phyloP scores from a whole-genome alignment of 92 coral and sea anemone genomes.

The Epizoanthus ramosus region DNA sequence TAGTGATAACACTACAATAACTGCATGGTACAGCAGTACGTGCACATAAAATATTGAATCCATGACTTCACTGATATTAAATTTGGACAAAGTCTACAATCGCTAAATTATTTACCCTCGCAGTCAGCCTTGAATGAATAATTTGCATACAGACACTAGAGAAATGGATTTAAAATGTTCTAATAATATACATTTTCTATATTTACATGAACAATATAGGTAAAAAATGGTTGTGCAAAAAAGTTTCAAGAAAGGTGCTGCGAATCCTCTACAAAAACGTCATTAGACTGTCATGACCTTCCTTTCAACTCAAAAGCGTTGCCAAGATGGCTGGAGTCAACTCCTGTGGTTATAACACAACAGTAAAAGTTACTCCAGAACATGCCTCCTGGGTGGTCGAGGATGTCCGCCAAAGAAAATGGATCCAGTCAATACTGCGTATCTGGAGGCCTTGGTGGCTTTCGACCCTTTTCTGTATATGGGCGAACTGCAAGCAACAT shows the following conservation, averaged over 20 bases:
- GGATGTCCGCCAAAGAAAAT: slow-evolving; percentile 50
- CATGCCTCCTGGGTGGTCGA: slow-evolving; percentile 43
- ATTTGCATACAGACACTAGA: no score
- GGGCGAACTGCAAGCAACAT: slow-evolving; percentile 28
- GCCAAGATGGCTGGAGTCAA: slow-evolving; percentile 38
- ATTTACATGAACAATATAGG: no score
- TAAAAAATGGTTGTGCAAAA: no score
- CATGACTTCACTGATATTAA: no score
- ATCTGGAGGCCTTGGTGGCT: slow-evolving; percentile 44
- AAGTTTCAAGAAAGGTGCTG: slow-evolving; percentile 48
- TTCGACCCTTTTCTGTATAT: slow-evolving; percentile 55
- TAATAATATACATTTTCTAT: no score
- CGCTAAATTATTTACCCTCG: no score
- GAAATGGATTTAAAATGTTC: no score
- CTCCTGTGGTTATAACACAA: slow-evolving; percentile 33
- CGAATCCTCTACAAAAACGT: slow-evolving; percentile 38
- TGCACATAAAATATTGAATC: no score
- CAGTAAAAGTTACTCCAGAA: slow-evolving; percentile 39
- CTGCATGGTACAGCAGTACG: no score
- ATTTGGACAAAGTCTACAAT: no score
- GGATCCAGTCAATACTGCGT: slow-evolving; percentile 47
- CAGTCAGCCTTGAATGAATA: no score
- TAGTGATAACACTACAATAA: no score
- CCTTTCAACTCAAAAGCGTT: slow-evolving; percentile 18
- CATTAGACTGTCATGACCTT: slow-evolving; percentile 41